Evolutionary conservation across 2,888 invertebrate species (phyloP).

Genomic region (Zygogramma bicolorata): DNA sequence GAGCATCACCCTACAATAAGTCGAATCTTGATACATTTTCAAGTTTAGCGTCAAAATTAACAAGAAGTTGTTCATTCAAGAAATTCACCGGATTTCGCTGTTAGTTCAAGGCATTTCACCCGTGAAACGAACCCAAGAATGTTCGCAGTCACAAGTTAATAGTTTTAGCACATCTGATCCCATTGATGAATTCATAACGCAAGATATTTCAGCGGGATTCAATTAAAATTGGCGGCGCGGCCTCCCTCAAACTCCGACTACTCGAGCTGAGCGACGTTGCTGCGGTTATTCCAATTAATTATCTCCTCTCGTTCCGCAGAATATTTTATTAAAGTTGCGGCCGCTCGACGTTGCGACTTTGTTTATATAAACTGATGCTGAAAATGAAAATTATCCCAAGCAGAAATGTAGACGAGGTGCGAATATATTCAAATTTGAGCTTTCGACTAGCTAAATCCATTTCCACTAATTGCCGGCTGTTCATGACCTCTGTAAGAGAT

Average conservation of each 20-base stretch:
- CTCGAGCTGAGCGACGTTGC: conserved; percentile 15
- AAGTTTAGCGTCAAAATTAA: too few relatives aligned
- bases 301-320: conserved; percentile 15
- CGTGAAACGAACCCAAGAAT: neutral
- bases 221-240: conserved; percentile 11
- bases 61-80: too few relatives aligned
- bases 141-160: neutral
- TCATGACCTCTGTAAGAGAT: neutral
- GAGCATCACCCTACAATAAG: too few relatives aligned
- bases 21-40: too few relatives aligned
- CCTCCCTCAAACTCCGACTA: neutral
- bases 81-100: too few relatives aligned
- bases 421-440: conserved; percentile 6
- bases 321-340: conserved; percentile 15
- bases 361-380: conserved; percentile 17
- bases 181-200: conserved; percentile 7
- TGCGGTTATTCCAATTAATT: conserved; percentile 22
- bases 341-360: conserved; percentile 17
- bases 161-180: conserved; percentile 6
- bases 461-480: neutral
- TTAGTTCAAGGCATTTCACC: neutral
- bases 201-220: conserved; percentile 11
- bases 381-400: conserved; percentile 17
- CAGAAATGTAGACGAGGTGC: conserved; percentile 11
- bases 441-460: conserved; percentile 1